Evolutionary conservation across 2,888 invertebrate species (phyloP).

Genomic region (Pseudococcus viburni): DNA sequence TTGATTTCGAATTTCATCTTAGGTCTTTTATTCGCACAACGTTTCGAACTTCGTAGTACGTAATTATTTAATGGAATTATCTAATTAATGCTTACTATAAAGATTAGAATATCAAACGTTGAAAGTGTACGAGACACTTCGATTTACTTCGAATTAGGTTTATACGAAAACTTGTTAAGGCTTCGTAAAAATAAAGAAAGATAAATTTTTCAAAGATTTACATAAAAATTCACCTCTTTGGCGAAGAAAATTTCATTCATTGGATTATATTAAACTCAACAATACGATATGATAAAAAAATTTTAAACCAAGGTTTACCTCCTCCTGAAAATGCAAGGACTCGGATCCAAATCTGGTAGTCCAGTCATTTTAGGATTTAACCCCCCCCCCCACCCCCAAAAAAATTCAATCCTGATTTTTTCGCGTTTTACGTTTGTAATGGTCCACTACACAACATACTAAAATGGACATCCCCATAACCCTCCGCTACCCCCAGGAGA

Average conservation of each 20-base stretch:
- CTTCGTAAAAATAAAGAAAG: not conserved
- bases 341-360: not conserved
- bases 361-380: no score
- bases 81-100: not conserved
- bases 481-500: no score
- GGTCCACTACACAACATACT: no score
- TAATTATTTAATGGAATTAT: conserved; percentile 2
- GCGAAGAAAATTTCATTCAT: not conserved
- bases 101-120: not conserved
- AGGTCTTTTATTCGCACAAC: not conserved
- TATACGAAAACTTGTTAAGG: not conserved
- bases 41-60: not conserved
- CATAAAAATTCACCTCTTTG: not conserved
- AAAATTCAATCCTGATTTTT: no score
- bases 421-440: no score
- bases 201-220: not conserved
- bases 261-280: not conserved
- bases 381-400: no score
- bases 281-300: not conserved
- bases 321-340: not conserved
- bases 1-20: not conserved
- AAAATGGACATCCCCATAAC: no score
- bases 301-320: not conserved
- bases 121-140: not conserved
- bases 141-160: not conserved